phyloP scores from a whole-genome alignment of 2,113 vertebrate genomes.

The Caracal caracal region DNA sequence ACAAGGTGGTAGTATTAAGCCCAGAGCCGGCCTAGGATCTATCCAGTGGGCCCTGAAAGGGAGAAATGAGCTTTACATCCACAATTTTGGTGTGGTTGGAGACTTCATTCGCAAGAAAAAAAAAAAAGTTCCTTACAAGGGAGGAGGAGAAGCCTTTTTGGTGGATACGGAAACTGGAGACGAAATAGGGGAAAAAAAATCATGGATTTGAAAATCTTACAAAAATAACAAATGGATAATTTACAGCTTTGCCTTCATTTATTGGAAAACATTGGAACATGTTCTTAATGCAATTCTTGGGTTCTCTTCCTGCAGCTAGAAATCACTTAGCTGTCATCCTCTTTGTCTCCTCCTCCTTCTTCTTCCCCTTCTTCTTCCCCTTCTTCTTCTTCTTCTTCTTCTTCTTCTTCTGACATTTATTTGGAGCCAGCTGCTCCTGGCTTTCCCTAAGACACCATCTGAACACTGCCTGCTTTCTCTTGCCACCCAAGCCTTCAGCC shows the following conservation, averaged over 20 bases:
- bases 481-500: background rate
- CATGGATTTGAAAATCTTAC: slow-evolving; percentile 51
- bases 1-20: slow-evolving; percentile 3
- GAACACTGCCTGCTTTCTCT: background rate
- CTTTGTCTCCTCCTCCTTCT: no score
- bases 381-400: background rate
- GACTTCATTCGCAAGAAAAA: slow-evolving; percentile 27
- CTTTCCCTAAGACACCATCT: background rate
- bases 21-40: background rate
- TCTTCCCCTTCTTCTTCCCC: background rate
- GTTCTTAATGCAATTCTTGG: slow-evolving; percentile 12
- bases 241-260: slow-evolving; percentile 62
- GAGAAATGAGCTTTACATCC: background rate
- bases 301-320: background rate
- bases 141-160: background rate
- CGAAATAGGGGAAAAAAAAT: background rate
- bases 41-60: background rate
- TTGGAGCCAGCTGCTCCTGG: background rate
- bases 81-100: background rate
- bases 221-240: slow-evolving; percentile 65
- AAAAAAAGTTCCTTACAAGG: background rate
- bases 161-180: slow-evolving; percentile 31
- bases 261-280: slow-evolving; percentile 57
- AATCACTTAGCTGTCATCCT: background rate
- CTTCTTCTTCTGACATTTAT: background rate